Base-by-base conservation (phyloP, 2,113 vertebrate species). In the Podiceps cristatus region DNA sequence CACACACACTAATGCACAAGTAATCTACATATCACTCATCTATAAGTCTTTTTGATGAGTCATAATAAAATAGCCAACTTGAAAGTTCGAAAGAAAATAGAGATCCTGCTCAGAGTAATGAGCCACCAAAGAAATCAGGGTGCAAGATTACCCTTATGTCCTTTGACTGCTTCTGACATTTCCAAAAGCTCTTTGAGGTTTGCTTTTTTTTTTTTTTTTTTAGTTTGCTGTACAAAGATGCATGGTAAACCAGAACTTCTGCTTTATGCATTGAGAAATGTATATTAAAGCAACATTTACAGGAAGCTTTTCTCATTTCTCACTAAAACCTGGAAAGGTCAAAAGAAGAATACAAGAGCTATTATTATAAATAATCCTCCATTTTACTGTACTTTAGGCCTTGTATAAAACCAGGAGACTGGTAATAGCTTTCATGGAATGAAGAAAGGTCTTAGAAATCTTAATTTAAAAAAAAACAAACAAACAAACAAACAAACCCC, bases 241-340 rank as follows among this genome's bases (percentile, higher is more conserved):
- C 68, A 95, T 6, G 0, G 60, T 86, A 89, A 95, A 84, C 60
- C 52, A 95, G 80, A 91, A 96, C 91, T 97, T 96, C 96, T 97
- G 91, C 94, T 96, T 96, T 91, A 81, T 17, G 47, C 37, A 40
- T 11, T 63, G 25, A 96, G 86, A 96, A 95, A 90, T 58, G 25
- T 73, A 9, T 58, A 86, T 79, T 73, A 93, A 95, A 96, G 69
- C 77, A 96, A 88, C n/a, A 86, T 93, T 96, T 94, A 93, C 74
- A 76, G 82, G 92, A 97, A 95, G 63, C 25, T 92, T 93, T 96
- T 83, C n/a, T 82, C 28, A 85, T 42, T 80, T 67, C 72, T 92
- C 63, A 16, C 67, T 67, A 86, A 95, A 95, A 86, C 45, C 64
- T 96, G 88, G 78, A 90, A 96, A 93, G 79, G 64, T 71, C 62